phyloP scores from a whole-genome alignment of 1,140 invertebrate genomes.

The Drosophila jambulina region DNA sequence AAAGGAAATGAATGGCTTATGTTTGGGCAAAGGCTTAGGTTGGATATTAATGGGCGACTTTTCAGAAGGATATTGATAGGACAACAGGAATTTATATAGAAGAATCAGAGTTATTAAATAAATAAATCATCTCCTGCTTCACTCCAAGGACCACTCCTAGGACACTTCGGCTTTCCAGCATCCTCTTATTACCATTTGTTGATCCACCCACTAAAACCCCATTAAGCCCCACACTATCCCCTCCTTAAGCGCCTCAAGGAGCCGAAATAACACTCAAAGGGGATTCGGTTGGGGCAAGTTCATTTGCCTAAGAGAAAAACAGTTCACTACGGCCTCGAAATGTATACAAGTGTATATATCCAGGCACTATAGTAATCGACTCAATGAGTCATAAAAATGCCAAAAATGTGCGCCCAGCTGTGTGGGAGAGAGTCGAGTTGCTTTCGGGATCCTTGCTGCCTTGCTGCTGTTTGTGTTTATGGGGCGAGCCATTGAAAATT shows the following conservation, averaged over 20 bases:
- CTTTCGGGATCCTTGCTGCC: conserved; percentile 23
- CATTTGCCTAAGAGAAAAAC: conserved; percentile 66
- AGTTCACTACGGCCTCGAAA: conserved; percentile 42
- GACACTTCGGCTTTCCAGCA: not conserved
- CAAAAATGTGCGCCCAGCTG: conserved; percentile 77
- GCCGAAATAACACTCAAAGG: conserved; percentile 14
- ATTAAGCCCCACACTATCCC: conserved; percentile 48
- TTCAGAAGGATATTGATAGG: not conserved
- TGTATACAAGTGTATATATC: conserved; percentile 23
- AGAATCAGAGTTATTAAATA: not conserved
- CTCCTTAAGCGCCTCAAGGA: conserved; percentile 30
- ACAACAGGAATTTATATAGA: not conserved
- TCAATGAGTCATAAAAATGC: conserved; percentile 83
- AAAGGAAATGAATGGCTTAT: conserved; percentile 3
- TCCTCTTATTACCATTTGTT: conserved; percentile 56
- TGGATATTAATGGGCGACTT: not conserved
- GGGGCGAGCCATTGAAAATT: conserved; percentile 60
- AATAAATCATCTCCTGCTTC: not conserved
- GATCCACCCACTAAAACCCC: conserved; percentile 48
- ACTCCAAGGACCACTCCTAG: not conserved
- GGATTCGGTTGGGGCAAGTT: conserved; percentile 36
- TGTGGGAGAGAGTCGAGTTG: conserved; percentile 15
- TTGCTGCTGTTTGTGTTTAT: conserved; percentile 63
- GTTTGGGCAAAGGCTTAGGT: not conserved
- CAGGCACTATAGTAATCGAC: conserved; percentile 73